Evolutionary conservation across 2,113 vertebrate species (phyloP).

Genomic region (Oreotrochilus melanogaster): DNA sequence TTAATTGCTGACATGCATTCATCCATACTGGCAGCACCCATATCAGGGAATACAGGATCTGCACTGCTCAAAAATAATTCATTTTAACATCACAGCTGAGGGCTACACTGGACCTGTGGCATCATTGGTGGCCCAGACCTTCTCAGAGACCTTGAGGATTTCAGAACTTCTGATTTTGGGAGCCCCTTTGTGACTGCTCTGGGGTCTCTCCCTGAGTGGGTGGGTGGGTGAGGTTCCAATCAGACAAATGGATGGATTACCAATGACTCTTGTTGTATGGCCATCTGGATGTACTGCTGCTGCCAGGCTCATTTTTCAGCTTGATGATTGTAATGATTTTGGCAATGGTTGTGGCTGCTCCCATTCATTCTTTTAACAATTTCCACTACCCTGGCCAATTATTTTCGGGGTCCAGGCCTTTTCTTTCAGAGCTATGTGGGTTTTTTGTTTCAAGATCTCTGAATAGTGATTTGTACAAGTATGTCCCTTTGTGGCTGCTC

Average conservation of each 20-base stretch:
- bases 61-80: neutral
- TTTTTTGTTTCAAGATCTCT: slow-evolving; percentile 7
- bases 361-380: slow-evolving; percentile 41
- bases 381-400: slow-evolving; percentile 38
- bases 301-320: slow-evolving; percentile 34
- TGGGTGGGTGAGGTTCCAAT: neutral
- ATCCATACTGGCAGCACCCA: neutral
- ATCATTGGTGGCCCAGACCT: fast-evolving
- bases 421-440: neutral
- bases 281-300: neutral
- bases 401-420: slow-evolving; percentile 23
- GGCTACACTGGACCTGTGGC: neutral
- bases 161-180: neutral
- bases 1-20: neutral
- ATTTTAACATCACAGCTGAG: fast-evolving
- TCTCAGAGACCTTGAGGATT: neutral
- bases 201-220: neutral
- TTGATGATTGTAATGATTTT: slow-evolving; percentile 26
- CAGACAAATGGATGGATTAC: neutral
- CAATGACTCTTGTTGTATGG: neutral
- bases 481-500: neutral
- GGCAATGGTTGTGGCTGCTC: slow-evolving; percentile 3
- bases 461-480: neutral
- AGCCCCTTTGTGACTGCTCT: neutral
- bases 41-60: neutral